Evolutionary conservation across 2,113 vertebrate genomes (phyloP).

Genomic region (Entelurus aequoreus): DNA sequence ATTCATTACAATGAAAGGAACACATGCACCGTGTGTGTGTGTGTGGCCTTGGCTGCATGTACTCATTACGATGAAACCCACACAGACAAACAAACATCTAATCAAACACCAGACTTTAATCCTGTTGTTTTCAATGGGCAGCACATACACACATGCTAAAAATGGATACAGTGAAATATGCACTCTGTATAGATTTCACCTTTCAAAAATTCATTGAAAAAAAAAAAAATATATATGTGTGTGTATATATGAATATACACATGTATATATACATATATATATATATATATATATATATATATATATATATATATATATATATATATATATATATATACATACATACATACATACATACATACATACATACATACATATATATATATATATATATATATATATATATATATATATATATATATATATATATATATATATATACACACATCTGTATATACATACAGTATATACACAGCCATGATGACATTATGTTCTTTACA

Average conservation of each 20-base stretch:
- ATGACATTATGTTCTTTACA: too few species aligned
- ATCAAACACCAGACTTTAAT: conserved; percentile 59
- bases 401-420: not conserved
- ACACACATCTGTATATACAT: not conserved
- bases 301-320: too few species aligned
- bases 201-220: too few species aligned
- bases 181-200: too few species aligned
- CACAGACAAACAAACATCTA: conserved; percentile 55
- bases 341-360: too few species aligned
- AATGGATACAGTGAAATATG: too few species aligned
- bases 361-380: too few species aligned
- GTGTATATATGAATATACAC: not conserved
- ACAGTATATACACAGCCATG: too few species aligned
- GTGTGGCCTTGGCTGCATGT: conserved; percentile 18
- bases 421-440: not conserved
- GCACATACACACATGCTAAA: conserved; percentile 2
- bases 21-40: conserved; percentile 1
- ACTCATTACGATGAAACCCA: conserved; percentile 50
- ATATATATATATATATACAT: too few species aligned
- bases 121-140: conserved; percentile 58
- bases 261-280: not conserved
- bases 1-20: conserved; percentile 50
- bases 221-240: not conserved
- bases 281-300: too few species aligned
- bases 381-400: too few species aligned